Conservation (phyloP, 2,113 vertebrate species). For the Noturus placidus region DNA sequence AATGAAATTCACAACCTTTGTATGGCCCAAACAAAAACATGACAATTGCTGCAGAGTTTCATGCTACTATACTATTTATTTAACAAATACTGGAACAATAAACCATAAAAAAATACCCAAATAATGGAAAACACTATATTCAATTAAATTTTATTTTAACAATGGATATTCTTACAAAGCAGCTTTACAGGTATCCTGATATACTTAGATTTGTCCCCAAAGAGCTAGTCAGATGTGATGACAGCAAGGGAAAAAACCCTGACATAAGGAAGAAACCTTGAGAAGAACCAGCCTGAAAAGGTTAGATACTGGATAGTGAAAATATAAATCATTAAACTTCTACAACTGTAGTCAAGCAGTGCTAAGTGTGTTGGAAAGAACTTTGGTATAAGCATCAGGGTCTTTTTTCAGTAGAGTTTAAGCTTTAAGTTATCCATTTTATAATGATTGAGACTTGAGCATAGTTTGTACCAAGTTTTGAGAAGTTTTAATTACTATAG, state of each 20-base stretch:
- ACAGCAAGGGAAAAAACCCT: background rate
- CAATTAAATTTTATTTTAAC: background rate
- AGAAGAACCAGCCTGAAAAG: background rate
- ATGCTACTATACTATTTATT: background rate
- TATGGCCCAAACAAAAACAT: background rate
- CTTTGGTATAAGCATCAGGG: background rate
- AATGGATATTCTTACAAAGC: background rate
- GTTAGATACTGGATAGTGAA: background rate
- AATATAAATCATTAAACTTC: background rate
- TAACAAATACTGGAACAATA: background rate
- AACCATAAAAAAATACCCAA: background rate
- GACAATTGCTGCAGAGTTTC: background rate
- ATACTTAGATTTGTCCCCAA: background rate
- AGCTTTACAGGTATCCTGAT: background rate
- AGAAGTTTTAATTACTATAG: background rate
- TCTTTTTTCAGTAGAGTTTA: background rate
- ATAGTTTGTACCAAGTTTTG: background rate
- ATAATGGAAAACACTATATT: background rate
- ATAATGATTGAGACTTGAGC: background rate
- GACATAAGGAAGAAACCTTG: background rate
- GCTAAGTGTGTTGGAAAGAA: background rate
- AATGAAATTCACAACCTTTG: background rate
- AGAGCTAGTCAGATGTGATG: background rate
- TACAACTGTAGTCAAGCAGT: background rate
- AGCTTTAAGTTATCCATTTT: background rate